Percentiles rank a stretch among this genome's conserved stretches.
Evolutionary conservation across 1,140 invertebrate genomes (phyloP).

Genomic region (Steinernema feltiae): DNA sequence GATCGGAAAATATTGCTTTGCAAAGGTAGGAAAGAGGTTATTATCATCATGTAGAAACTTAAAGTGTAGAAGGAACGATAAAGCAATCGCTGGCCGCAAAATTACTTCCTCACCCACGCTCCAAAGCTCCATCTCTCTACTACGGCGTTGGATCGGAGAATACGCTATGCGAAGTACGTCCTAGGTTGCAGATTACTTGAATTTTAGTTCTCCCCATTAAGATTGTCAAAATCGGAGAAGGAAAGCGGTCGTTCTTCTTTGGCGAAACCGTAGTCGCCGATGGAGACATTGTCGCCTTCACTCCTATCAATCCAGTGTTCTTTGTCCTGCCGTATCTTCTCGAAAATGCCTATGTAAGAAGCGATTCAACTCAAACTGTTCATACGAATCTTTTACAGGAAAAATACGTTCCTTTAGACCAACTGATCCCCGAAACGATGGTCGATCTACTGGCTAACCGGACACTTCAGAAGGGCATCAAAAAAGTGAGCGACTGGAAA

Average conservation of each 20-base stretch:
- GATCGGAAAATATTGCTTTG: neutral
- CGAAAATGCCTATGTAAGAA: neutral
- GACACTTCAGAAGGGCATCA: neutral
- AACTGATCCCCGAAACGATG: neutral
- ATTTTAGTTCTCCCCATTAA: neutral
- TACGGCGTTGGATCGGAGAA: neutral
- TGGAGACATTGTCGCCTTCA: neutral
- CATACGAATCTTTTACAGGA: neutral
- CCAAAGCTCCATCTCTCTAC: neutral
- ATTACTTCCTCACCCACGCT: neutral
- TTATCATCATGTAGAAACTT: neutral
- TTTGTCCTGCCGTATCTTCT: neutral
- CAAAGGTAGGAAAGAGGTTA: neutral
- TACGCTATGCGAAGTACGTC: neutral
- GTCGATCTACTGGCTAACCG: neutral
- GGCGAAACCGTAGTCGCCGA: neutral
- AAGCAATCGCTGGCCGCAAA: neutral
- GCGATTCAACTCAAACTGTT: neutral
- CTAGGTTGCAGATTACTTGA: neutral
- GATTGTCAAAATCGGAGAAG: neutral
- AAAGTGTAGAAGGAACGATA: neutral
- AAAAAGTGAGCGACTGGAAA: neutral
- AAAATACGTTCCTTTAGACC: neutral
- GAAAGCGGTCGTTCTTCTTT: constrained; percentile 1
- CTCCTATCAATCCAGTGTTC: neutral